Evolutionary conservation across 2,113 vertebrate species (phyloP).

Genomic region (Microcebus jonahi): DNA sequence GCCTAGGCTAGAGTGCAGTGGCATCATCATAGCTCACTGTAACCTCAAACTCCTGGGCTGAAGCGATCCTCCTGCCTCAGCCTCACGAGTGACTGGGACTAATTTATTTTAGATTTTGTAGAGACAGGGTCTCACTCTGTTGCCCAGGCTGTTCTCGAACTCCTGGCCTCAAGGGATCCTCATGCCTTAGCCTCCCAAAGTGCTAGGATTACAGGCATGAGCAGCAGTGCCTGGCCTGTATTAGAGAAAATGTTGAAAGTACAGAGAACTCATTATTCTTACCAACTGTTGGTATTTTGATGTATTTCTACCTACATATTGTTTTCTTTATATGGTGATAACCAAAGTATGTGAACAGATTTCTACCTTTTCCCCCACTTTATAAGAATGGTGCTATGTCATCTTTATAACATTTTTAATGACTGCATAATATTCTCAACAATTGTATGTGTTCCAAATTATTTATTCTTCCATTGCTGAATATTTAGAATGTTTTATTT

Average conservation of each 20-base stretch:
- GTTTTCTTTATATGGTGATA: constrained; percentile 31
- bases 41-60: no score
- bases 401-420: background rate
- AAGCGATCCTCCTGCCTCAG: no score
- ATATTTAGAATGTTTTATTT: constrained; percentile 47
- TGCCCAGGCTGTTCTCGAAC: no score
- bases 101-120: no score
- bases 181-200: no score
- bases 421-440: background rate
- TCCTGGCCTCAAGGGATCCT: no score
- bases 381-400: background rate
- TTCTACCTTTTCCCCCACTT: background rate
- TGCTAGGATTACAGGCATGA: no score
- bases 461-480: background rate
- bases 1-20: no score
- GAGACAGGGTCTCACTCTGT: no score
- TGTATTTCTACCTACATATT: background rate
- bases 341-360: background rate
- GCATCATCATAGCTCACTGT: no score
- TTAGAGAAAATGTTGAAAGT: background rate
- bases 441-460: background rate
- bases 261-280: constrained; percentile 16
- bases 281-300: background rate
- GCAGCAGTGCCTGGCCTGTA: no score
- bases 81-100: no score